Evolutionary conservation across 1,140 invertebrate species (phyloP), one percentile per base, ranked within the genome.

Genomic region (Halesus radiatus): DNA sequence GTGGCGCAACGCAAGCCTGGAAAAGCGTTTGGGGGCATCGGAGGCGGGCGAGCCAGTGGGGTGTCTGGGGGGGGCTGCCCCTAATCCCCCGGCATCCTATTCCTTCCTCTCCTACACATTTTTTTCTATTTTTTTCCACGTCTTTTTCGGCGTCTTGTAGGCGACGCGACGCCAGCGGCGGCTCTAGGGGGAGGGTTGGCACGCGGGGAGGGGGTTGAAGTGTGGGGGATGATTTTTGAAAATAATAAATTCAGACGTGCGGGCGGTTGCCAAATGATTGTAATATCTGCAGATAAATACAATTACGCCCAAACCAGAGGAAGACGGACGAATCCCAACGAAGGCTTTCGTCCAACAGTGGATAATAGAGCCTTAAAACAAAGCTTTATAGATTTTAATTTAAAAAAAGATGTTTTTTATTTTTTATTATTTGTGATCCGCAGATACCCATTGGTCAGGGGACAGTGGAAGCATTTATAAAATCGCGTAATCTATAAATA

Each of bases 101-200:
- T 64, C 74, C 73, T 70, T 74, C 66, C 78, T 52, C 64, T 50
- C 78, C 80, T 53, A 56, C 75, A 56, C 68, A 60, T 58, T 29
- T 77, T 79, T 82, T 76, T 82, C 75, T 82, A 37, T 80, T 26
- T 74, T 82, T 82, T 82, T 80, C 78, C 62, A 77, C 81, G 78
- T 80, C 81, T 80, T 82, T 82, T 82, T 80, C 76, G 81, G 79
- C 81, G 78, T 58, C 81, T 80, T 75, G 78, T 62, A 82, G 81
- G 75, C 78, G 78, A 82, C 78, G 68, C 62, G 62, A 29, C 26
- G 62, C 22, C 15, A 29, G 10, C 26, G 60, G 3, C 60, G 8
- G 60, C 23, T 26, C 22, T 23, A 3, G 26, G 23, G 37, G 10
- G 37, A n/a, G n/a, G 2, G 4, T 32, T 3, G 10, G 37, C 8